A percentile compares a stretch with the other conserved stretches of the same genome.
These are phyloP conservation scores for Notarius lentiginosus DNA, from an alignment of 2,113 vertebrate species.

Conservation along the genomic window DNA sequence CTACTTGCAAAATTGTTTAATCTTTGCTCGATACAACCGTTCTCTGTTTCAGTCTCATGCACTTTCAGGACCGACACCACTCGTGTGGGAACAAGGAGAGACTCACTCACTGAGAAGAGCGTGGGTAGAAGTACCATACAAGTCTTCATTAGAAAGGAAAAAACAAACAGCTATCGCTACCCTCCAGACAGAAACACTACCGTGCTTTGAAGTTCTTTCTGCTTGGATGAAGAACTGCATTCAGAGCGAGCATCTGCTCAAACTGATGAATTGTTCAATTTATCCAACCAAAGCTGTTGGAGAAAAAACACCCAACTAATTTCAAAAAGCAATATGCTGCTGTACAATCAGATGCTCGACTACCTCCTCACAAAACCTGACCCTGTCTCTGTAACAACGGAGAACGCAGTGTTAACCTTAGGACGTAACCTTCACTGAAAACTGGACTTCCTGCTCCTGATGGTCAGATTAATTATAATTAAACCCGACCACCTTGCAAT, in stretches of 20 bases:
- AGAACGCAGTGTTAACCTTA: not conserved
- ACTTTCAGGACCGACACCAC: constrained; percentile 24
- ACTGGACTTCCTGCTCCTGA: not conserved
- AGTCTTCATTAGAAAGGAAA: not conserved
- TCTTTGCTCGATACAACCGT: constrained; percentile 56
- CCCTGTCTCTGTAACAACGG: not conserved
- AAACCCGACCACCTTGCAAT: not conserved
- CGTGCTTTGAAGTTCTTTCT: not conserved
- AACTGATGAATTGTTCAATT: not conserved
- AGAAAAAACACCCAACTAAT: not conserved
- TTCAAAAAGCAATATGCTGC: not conserved
- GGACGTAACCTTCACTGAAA: not conserved
- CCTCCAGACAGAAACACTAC: not conserved
- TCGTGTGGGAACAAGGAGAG: not conserved
- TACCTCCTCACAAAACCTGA: not conserved
- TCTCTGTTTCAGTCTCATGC: constrained; percentile 44
- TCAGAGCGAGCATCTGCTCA: not conserved
- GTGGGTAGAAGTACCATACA: not conserved
- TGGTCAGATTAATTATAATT: not conserved
- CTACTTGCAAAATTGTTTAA: constrained; percentile 21
- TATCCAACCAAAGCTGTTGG: not conserved
- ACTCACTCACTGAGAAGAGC: not conserved
- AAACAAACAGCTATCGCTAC: not conserved
- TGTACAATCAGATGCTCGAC: not conserved
- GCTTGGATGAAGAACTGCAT: not conserved